A percentile compares a stretch with the other conserved stretches of the same genome.
These are phyloP conservation scores for Ophion ventricosus DNA, from an alignment of 2,888 invertebrate species.

Conservation along the genomic window DNA sequence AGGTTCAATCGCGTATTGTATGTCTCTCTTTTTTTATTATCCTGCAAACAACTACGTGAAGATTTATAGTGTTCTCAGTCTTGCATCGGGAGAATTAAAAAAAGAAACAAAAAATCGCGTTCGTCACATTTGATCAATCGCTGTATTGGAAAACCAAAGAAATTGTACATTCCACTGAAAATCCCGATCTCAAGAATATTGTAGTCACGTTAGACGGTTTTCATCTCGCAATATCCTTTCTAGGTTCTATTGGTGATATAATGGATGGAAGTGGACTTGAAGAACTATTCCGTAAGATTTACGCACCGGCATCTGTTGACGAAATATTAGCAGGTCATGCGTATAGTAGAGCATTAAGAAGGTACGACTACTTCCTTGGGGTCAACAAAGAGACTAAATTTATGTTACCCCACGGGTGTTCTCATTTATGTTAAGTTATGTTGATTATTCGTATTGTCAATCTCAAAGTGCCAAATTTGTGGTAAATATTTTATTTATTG, in stretches of 20 bases:
- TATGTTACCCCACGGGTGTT: too few species aligned
- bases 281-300: conserved; percentile 26
- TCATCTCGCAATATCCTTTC: conserved; percentile 34
- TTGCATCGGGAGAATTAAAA: conserved; percentile 9
- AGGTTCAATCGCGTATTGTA: too few species aligned
- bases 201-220: conserved; percentile 29
- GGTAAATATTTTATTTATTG: too few species aligned
- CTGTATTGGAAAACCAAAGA: conserved; percentile 33
- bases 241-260: conserved; percentile 30
- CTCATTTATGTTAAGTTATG: too few species aligned
- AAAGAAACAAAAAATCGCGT: conserved; percentile 18
- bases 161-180: conserved; percentile 30
- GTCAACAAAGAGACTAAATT: too few species aligned
- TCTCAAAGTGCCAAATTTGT: too few species aligned
- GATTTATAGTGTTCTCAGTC: conserved; percentile 35
- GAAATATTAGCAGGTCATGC: too few species aligned
- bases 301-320: too few species aligned
- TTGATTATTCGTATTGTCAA: too few species aligned
- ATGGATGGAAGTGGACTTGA: conserved; percentile 47
- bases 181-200: conserved; percentile 26
- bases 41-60: conserved; percentile 17
- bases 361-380: too few species aligned
- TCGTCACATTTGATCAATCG: conserved; percentile 26
- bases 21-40: too few species aligned
- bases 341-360: too few species aligned